A percentile compares a stretch with the other conserved stretches of the same genome.
Evolutionary conservation across 2,113 vertebrate species (phyloP).

Genomic region (Porphyrio hochstetteri): DNA sequence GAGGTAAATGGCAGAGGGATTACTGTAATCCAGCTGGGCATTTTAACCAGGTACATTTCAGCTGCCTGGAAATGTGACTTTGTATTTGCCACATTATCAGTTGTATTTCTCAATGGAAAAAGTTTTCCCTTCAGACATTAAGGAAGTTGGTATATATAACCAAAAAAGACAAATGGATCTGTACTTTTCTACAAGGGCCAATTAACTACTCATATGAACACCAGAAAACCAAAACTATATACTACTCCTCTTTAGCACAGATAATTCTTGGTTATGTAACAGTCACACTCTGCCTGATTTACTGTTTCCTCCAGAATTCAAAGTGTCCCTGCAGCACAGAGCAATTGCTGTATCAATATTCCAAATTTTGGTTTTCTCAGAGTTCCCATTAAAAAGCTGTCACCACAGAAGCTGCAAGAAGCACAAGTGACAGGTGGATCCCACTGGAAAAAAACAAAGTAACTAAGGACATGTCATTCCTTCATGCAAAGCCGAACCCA

Average conservation of each 20-base stretch:
- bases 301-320: not conserved
- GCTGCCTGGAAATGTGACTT: not conserved
- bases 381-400: not conserved
- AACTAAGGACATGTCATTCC: not conserved
- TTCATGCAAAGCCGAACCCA: not conserved
- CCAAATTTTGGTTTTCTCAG: not conserved
- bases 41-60: not conserved
- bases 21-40: not conserved
- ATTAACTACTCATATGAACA: not conserved
- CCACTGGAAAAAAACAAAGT: not conserved
- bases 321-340: not conserved
- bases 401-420: not conserved
- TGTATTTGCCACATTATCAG: not conserved
- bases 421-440: not conserved
- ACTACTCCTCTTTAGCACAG: not conserved
- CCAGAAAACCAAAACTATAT: not conserved
- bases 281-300: not conserved
- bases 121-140: not conserved
- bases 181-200: not conserved
- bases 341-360: not conserved
- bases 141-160: not conserved
- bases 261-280: not conserved
- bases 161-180: not conserved
- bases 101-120: not conserved
- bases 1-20: not conserved